Percentiles rank a stretch among this genome's conserved stretches.
phyloP scores from a whole-genome alignment of 2,888 invertebrate genomes.

The Metallyticus violacea region DNA sequence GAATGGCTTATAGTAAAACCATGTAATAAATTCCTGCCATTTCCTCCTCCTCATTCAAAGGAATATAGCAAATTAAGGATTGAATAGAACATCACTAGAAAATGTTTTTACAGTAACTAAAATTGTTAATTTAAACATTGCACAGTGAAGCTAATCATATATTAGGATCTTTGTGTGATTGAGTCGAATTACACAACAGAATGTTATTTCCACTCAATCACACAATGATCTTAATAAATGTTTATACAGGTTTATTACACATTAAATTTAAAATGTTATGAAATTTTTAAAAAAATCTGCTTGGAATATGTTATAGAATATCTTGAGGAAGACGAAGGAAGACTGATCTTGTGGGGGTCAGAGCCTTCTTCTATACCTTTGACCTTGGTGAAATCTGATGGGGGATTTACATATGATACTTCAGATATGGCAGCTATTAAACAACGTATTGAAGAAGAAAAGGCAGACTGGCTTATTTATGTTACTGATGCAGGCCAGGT shows the following conservation, averaged over 20 bases:
- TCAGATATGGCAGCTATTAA: constrained; percentile 94
- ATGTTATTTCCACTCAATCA: too few relatives aligned
- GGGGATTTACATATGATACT: constrained; percentile 95
- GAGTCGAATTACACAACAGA: too few relatives aligned
- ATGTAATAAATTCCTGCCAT: too few relatives aligned
- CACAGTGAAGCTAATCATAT: too few relatives aligned
- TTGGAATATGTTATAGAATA: constrained; percentile 43
- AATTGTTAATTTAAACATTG: too few relatives aligned
- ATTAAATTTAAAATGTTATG: background rate
- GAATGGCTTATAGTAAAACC: too few relatives aligned
- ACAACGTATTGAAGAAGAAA: constrained; percentile 79
- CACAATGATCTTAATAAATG: too few relatives aligned
- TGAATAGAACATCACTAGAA: too few relatives aligned
- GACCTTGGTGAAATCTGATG: constrained; percentile 95
- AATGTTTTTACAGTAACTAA: too few relatives aligned
- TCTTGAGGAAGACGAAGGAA: constrained; percentile 76
- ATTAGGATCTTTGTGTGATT: too few relatives aligned
- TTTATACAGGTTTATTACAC: background rate
- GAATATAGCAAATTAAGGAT: too few relatives aligned
- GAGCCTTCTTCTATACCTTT: constrained; percentile 73
- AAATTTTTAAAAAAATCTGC: background rate
- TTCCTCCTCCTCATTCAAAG: too few relatives aligned
- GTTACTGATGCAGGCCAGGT: constrained; percentile 93
- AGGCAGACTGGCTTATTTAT: constrained; percentile 85
- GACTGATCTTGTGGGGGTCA: constrained; percentile 77